Percentiles rank a stretch among this genome's conserved stretches.
Evolutionary conservation across 2,797 vertebrate genomes (phyloP).

Genomic region (Argyrosomus regius): DNA sequence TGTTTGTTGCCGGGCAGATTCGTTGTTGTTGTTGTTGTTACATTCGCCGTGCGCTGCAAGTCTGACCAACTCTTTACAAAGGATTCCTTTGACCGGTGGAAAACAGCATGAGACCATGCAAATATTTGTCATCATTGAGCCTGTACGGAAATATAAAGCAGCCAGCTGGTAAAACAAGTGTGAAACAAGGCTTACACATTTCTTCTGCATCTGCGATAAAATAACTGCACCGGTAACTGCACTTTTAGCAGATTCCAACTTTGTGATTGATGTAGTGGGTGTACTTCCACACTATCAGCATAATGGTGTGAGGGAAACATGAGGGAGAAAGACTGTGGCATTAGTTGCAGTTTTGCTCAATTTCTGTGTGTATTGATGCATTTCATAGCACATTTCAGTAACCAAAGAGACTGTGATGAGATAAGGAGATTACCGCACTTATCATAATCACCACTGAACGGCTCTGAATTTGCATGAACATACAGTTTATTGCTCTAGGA

Average conservation of each 20-base stretch:
- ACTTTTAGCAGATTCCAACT: slow-evolving; percentile 80
- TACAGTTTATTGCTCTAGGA: slow-evolving; percentile 81
- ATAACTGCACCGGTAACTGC: slow-evolving; percentile 72
- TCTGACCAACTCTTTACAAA: slow-evolving; percentile 90
- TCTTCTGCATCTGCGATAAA: slow-evolving; percentile 71
- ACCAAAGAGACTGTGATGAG: slow-evolving; percentile 86
- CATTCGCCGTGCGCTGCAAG: slow-evolving; percentile 89
- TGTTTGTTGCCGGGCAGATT: slow-evolving; percentile 93
- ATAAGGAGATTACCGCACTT: slow-evolving; percentile 88
- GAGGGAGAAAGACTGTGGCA: slow-evolving; percentile 65
- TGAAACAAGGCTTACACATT: slow-evolving; percentile 66
- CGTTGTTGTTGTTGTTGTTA: slow-evolving; percentile 67
- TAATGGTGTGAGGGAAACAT: slow-evolving; percentile 67
- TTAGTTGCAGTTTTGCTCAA: slow-evolving; percentile 82
- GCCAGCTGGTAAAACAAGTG: slow-evolving; percentile 72
- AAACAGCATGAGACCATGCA: slow-evolving; percentile 92
- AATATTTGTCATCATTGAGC: slow-evolving; percentile 93
- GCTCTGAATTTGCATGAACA: slow-evolving; percentile 84
- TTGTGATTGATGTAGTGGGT: slow-evolving; percentile 79
- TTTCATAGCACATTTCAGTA: slow-evolving; percentile 87
- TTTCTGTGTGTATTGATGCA: slow-evolving; percentile 83
- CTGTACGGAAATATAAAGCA: slow-evolving; percentile 70
- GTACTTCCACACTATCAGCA: slow-evolving; percentile 78
- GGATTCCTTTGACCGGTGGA: slow-evolving; percentile 85
- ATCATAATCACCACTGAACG: slow-evolving; percentile 88